These are phyloP conservation scores for Drosophila bocqueti DNA, from an alignment of 1,140 invertebrate species.

Conservation along the genomic window DNA sequence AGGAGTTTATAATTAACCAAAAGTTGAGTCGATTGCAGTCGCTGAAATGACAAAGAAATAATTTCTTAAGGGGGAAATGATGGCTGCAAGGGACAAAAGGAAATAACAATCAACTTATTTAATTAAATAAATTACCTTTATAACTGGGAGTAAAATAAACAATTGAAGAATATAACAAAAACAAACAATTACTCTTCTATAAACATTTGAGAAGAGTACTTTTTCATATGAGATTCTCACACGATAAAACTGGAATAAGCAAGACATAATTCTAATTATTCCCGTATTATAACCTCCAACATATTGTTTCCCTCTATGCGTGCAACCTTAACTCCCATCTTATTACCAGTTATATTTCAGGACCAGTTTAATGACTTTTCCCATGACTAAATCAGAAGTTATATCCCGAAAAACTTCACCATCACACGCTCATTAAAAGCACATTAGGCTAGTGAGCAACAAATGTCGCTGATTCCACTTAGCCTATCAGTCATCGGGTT, in stretches of 20 bases:
- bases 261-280: not conserved
- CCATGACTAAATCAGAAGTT: slow-evolving; percentile 1
- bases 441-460: slow-evolving; percentile 23
- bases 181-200: not conserved
- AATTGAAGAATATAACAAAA: not conserved
- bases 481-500: slow-evolving; percentile 47
- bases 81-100: not conserved
- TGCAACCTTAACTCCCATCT: not conserved
- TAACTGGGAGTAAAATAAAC: not conserved
- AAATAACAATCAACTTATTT: not conserved
- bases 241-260: not conserved
- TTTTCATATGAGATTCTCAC: too few species aligned
- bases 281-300: not conserved
- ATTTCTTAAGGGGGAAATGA: not conserved
- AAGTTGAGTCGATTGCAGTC: slow-evolving; percentile 10
- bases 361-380: slow-evolving; percentile 4
- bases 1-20: slow-evolving; percentile 30
- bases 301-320: too few species aligned
- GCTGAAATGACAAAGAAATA: not conserved
- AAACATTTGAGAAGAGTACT: not conserved
- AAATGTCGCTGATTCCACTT: slow-evolving; percentile 36
- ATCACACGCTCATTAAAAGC: slow-evolving; percentile 38
- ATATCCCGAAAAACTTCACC: slow-evolving; percentile 17
- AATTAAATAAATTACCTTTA: not conserved
- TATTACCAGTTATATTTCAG: not conserved